Percentiles rank a stretch among this genome's conserved stretches.
phyloP scores from a whole-genome alignment of 2,797 vertebrate species.

The Hydrocynus forskahlii region DNA sequence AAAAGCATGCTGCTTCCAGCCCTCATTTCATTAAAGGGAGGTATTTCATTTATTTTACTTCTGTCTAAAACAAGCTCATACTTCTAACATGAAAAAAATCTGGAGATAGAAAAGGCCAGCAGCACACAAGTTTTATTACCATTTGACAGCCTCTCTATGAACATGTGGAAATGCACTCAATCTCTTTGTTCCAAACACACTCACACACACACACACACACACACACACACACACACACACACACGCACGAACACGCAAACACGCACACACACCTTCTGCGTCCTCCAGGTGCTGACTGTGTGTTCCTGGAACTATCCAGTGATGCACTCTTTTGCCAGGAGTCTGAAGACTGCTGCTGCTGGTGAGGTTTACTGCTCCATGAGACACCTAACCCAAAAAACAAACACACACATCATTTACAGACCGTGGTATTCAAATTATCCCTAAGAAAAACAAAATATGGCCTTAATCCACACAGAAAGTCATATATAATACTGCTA shows the following conservation, averaged over 20 bases:
- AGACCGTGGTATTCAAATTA: not conserved
- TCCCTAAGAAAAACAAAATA: not conserved
- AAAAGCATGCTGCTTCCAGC: too few relatives aligned
- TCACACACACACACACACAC: slow-evolving; percentile 23
- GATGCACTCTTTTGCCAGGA: slow-evolving; percentile 63
- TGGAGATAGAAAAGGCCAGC: too few relatives aligned
- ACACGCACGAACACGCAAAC: not conserved
- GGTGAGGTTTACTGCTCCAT: slow-evolving; percentile 65
- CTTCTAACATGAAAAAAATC: too few relatives aligned
- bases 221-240: slow-evolving; percentile 17
- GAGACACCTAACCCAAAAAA: slow-evolving; percentile 64
- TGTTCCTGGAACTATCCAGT: slow-evolving; percentile 68
- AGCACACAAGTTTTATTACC: too few relatives aligned
- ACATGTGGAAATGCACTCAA: too few relatives aligned
- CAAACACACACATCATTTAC: not conserved
- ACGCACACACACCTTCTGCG: slow-evolving; percentile 81
- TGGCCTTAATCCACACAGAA: not conserved
- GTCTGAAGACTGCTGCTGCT: slow-evolving; percentile 65
- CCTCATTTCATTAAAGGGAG: too few relatives aligned
- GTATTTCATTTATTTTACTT: too few relatives aligned
- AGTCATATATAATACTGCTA: not conserved
- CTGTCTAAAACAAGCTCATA: too few relatives aligned
- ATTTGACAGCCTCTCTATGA: too few relatives aligned
- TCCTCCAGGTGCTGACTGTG: slow-evolving; percentile 68
- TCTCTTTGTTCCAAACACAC: slow-evolving; percentile 2